phyloP scores from a whole-genome alignment of 2,113 vertebrate species.

The Scytalopus superciliaris region DNA sequence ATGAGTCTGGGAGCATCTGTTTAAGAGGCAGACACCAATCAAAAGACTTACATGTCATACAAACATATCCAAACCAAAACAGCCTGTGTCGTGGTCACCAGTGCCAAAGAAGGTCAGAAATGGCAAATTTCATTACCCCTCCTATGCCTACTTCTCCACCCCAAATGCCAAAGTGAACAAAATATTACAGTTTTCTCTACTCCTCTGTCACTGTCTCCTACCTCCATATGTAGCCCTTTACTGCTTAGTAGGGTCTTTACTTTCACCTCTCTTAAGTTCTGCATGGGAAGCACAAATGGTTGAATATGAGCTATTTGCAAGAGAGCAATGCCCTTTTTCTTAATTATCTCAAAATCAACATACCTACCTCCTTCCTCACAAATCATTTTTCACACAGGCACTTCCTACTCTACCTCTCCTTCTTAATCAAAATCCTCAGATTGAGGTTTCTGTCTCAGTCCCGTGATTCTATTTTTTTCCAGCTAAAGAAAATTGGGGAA shows the following conservation, averaged over 20 bases:
- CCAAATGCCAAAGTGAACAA: neutral
- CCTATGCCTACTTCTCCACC: neutral
- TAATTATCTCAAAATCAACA: neutral
- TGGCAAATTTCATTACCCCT: neutral
- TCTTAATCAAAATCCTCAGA: neutral
- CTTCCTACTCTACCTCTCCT: neutral
- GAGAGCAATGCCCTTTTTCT: neutral
- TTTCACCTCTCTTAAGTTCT: neutral
- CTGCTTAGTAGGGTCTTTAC: neutral
- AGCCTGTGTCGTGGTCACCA: neutral
- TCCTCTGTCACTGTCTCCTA: neutral
- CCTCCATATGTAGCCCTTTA: neutral
- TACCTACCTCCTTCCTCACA: neutral
- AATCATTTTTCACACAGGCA: neutral
- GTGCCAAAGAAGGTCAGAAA: neutral
- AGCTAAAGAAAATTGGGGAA: neutral
- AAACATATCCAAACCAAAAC: neutral
- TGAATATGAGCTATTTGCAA: neutral
- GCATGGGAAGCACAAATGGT: neutral
- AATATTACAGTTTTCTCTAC: neutral
- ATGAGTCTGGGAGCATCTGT: neutral
- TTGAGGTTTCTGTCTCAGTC: neutral
- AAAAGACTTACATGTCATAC: neutral
- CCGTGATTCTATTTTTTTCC: neutral
- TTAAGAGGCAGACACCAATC: neutral